Percentiles rank a stretch among this genome's conserved stretches.
These are phyloP conservation scores for Danio albolineatus DNA, from an alignment of 2,797 vertebrate genomes.

Conservation along the genomic window DNA sequence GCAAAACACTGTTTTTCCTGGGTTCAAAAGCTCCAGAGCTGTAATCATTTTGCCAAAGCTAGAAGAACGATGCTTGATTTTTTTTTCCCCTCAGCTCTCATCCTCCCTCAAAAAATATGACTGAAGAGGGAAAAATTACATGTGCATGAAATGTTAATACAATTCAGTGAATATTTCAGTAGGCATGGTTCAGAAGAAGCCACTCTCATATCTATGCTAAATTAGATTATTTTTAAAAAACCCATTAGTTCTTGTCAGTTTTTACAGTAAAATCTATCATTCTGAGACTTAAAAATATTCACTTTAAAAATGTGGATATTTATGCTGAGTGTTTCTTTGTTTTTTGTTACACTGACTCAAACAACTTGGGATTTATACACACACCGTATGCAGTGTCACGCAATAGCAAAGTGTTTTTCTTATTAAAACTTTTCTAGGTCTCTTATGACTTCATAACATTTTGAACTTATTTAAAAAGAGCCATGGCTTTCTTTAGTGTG, in stretches of 20 bases:
- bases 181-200: constrained; percentile 43
- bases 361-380: not conserved
- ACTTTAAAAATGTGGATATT: not conserved
- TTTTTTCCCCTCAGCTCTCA: constrained; percentile 7
- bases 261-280: not conserved
- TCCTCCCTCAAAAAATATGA: constrained; percentile 16
- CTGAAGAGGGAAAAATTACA: not conserved
- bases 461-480: not conserved
- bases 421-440: not conserved
- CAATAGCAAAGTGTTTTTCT: not conserved
- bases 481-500: not conserved
- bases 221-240: constrained; percentile 33
- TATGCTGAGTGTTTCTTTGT: not conserved
- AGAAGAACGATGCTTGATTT: not conserved
- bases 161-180: constrained; percentile 61
- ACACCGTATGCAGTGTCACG: not conserved
- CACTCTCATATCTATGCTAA: constrained; percentile 36
- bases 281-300: not conserved
- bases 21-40: constrained; percentile 26
- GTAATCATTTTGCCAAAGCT: constrained; percentile 3
- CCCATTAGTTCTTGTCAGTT: not conserved
- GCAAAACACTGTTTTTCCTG: constrained; percentile 44
- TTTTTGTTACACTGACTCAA: not conserved
- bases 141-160: constrained; percentile 56
- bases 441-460: not conserved